Conservation (phyloP, 92 coral and sea anemone species). For the Bergia sp. region DNA sequence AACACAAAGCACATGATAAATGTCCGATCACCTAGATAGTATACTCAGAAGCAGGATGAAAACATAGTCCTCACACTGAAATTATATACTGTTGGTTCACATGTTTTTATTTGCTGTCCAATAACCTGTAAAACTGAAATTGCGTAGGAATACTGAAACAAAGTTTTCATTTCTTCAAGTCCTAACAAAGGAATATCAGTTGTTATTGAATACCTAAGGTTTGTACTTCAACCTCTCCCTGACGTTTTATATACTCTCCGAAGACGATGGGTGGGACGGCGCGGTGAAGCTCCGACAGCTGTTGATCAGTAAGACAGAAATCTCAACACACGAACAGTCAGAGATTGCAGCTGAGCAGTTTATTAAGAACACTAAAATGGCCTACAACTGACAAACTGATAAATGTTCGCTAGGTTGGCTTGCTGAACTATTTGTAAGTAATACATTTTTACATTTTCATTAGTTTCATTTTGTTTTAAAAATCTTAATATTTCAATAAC, state of each 20-base stretch:
- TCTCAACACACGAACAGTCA: background rate
- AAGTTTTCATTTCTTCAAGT: too few species aligned
- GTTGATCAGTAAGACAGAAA: background rate
- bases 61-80: too few species aligned
- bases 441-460: background rate
- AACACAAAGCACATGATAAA: too few species aligned
- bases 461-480: background rate
- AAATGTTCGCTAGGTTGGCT: background rate
- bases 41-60: too few species aligned
- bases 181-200: too few species aligned
- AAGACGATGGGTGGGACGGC: constrained; percentile 41
- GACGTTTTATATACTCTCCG: constrained; percentile 42
- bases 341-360: background rate
- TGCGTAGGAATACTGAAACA: too few species aligned
- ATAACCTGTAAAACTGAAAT: too few species aligned
- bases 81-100: too few species aligned
- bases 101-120: too few species aligned
- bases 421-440: background rate
- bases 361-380: background rate
- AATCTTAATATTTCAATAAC: too few species aligned
- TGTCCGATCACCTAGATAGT: too few species aligned
- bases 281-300: constrained; percentile 28
- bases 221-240: constrained; percentile 35
- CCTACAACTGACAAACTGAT: background rate
- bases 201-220: constrained; percentile 16